Evolutionary conservation across 2,888 invertebrate genomes (phyloP).

Genomic region (Leptinotarsa tumamoca): DNA sequence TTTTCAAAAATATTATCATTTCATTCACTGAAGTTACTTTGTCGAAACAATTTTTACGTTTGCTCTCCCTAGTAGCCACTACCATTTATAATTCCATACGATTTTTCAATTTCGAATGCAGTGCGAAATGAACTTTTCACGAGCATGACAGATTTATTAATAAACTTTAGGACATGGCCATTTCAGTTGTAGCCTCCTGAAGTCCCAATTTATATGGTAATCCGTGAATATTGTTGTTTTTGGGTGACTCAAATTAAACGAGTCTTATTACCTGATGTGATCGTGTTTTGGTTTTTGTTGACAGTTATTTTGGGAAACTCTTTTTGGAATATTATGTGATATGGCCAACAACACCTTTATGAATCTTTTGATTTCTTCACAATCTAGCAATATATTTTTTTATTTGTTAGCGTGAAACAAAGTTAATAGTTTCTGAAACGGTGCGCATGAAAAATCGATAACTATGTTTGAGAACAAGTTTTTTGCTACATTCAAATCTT

Average conservation of each 20-base stretch:
- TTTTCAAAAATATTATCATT: background rate
- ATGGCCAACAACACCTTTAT: background rate
- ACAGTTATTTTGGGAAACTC: background rate
- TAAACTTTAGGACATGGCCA: conserved; percentile 11
- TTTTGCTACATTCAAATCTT: background rate
- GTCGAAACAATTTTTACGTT: background rate
- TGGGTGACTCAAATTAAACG: conserved; percentile 1
- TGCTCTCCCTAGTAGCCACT: background rate
- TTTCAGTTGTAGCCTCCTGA: background rate
- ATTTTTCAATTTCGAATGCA: conserved; percentile 46
- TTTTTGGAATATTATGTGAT: conserved; percentile 1
- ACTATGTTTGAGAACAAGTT: background rate
- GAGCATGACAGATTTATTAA: conserved; percentile 50
- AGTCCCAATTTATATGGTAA: conserved; percentile 24
- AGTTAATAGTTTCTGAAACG: background rate
- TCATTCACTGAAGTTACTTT: background rate
- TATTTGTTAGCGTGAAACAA: background rate
- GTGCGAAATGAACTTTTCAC: conserved; percentile 49
- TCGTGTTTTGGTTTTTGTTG: conserved; percentile 17
- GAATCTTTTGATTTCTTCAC: background rate
- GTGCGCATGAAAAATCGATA: background rate
- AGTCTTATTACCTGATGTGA: background rate
- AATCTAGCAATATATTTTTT: background rate
- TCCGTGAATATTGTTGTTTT: conserved; percentile 20
- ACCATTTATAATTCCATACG: conserved; percentile 37